phyloP scores from a whole-genome alignment of 1,140 invertebrate genomes.

The Physella acuta region DNA sequence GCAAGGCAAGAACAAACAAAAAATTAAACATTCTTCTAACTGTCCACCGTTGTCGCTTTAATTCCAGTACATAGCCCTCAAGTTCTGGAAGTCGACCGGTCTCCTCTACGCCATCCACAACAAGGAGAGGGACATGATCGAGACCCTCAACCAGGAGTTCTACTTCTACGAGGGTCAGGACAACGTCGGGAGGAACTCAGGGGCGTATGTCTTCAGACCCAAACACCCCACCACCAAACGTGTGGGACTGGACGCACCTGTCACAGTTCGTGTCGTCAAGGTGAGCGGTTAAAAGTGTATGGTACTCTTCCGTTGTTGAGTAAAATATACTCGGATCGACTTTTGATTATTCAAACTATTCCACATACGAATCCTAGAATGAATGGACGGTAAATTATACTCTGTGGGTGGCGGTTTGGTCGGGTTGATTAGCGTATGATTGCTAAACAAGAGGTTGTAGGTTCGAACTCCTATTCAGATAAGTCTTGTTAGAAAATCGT shows the following conservation, averaged over 20 bases:
- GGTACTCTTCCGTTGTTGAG: background rate
- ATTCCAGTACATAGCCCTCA: slow-evolving; percentile 8
- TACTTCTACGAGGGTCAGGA: background rate
- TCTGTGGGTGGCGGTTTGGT: background rate
- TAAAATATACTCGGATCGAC: background rate
- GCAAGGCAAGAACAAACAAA: too few relatives aligned
- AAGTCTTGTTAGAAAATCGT: too few relatives aligned
- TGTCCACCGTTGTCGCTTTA: background rate
- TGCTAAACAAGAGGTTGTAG: background rate
- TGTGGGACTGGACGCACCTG: background rate
- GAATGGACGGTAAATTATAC: background rate
- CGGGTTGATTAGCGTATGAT: background rate
- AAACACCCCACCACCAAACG: background rate
- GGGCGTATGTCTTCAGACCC: slow-evolving; percentile 13
- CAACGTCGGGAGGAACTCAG: background rate
- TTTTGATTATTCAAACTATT: background rate
- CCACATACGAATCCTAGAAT: too few relatives aligned
- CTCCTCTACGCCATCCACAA: slow-evolving; percentile 2
- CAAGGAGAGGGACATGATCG: background rate
- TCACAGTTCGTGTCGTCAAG: slow-evolving; percentile 8
- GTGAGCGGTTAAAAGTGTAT: background rate
- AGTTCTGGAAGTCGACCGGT: slow-evolving; percentile 5
- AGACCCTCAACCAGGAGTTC: slow-evolving; percentile 4
- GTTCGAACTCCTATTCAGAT: background rate
- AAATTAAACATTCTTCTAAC: too few relatives aligned